Percentiles rank a stretch among this genome's conserved stretches.
phyloP scores from a whole-genome alignment of 2,797 vertebrate species.

The Ataeniobius toweri region DNA sequence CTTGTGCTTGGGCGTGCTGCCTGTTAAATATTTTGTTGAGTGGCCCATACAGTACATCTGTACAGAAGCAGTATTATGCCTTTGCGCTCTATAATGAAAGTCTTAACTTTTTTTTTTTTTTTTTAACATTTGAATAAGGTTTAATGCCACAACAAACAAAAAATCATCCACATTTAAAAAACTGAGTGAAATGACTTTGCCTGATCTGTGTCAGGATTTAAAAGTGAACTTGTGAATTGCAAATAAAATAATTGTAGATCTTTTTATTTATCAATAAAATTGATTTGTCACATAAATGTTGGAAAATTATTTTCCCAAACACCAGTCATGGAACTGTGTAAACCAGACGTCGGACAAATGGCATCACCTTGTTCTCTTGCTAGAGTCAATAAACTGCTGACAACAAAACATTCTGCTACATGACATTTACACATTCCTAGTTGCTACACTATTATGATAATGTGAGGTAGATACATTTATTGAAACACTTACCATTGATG shows the following conservation, averaged over 20 bases:
- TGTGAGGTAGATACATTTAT: background rate
- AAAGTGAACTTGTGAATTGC: background rate
- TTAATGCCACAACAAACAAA: background rate
- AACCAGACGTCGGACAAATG: conserved; percentile 36
- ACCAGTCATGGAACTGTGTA: background rate
- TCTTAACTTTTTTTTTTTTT: no score
- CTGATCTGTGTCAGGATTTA: background rate
- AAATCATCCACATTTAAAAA: background rate
- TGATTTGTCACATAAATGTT: no score
- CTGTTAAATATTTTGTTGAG: no score
- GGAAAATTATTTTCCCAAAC: background rate
- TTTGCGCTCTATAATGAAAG: no score
- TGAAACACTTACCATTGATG: no score
- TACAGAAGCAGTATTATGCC: no score
- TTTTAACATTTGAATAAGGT: background rate
- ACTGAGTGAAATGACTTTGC: background rate
- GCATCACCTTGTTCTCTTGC: conserved; percentile 39
- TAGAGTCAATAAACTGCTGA: conserved; percentile 52
- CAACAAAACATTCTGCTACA: conserved; percentile 52
- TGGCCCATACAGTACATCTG: no score
- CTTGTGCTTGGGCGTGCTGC: no score
- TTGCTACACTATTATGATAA: conserved; percentile 21
- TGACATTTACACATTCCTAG: conserved; percentile 54
- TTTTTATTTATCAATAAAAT: no score
- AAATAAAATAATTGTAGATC: background rate